A percentile compares a stretch with the other conserved stretches of the same genome.
Conservation (phyloP, 1,140 invertebrate genomes). For the Antheraea pernyi region DNA sequence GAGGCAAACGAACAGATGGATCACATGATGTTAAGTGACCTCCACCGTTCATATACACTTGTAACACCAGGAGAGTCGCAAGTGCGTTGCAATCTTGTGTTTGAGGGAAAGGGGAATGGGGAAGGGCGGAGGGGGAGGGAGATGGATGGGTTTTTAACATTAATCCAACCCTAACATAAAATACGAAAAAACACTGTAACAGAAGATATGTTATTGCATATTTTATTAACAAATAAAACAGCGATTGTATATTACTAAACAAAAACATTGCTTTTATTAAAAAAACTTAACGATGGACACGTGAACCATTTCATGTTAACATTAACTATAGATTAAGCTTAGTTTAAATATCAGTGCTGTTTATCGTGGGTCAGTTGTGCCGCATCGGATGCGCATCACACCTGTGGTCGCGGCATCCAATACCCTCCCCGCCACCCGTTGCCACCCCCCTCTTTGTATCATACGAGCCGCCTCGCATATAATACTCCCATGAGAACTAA, state of each 20-base stretch:
- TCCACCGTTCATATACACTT: no score
- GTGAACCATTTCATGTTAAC: neutral
- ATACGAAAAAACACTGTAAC: neutral
- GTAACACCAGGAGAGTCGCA: no score
- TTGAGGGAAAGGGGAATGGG: no score
- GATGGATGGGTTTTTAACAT: no score
- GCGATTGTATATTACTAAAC: neutral
- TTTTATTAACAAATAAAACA: neutral
- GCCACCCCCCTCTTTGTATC: constrained; percentile 27
- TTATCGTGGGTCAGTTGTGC: constrained; percentile 18
- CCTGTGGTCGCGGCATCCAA: constrained; percentile 58
- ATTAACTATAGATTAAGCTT: constrained; percentile 8
- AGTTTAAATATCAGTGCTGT: constrained; percentile 10
- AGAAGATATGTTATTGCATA: neutral
- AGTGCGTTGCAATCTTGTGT: no score
- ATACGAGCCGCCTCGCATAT: constrained; percentile 55
- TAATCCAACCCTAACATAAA: neutral
- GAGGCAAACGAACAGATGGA: no score
- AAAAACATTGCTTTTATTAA: neutral
- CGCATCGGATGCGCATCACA: constrained; percentile 47
- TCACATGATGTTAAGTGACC: no score
- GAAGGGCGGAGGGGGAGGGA: no score
- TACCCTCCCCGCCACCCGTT: constrained; percentile 36
- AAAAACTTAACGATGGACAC: neutral
- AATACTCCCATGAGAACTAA: constrained; percentile 67